A percentile compares a stretch with the other conserved stretches of the same genome.
phyloP scores from a whole-genome alignment of 1,140 invertebrate genomes.

The Harpegnathos saltator region DNA sequence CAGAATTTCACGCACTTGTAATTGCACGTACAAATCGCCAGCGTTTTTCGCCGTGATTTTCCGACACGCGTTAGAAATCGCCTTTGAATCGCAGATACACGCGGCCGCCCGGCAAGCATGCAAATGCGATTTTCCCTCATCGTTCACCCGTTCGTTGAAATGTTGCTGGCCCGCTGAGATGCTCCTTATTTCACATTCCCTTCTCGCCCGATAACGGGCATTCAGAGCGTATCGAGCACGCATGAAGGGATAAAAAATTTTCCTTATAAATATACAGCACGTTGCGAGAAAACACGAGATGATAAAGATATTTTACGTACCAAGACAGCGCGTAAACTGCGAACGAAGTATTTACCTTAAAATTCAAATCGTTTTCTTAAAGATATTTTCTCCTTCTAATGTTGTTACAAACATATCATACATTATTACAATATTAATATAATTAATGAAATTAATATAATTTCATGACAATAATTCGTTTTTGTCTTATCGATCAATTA shows the following conservation, averaged over 20 bases:
- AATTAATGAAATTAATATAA: too few species aligned
- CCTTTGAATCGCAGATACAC: slow-evolving; percentile 11
- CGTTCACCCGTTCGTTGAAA: slow-evolving; percentile 23
- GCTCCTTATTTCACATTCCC: slow-evolving; percentile 32
- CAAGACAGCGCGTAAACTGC: background rate
- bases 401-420: too few species aligned
- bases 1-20: background rate
- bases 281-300: background rate
- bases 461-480: too few species aligned
- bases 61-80: slow-evolving; percentile 39
- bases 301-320: background rate
- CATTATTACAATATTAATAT: too few species aligned
- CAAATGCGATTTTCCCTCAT: slow-evolving; percentile 54
- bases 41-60: slow-evolving; percentile 37
- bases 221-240: slow-evolving; percentile 65
- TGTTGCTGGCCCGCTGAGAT: background rate
- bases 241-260: background rate
- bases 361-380: too few species aligned
- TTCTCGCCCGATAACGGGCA: slow-evolving; percentile 7
- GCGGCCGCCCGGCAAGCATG: background rate
- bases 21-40: slow-evolving; percentile 5
- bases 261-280: background rate
- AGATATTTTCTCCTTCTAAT: too few species aligned
- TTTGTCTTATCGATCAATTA: too few species aligned
- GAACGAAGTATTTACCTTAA: too few species aligned